Conservation (phyloP, 2,888 invertebrate species). For the Cancer borealis region DNA sequence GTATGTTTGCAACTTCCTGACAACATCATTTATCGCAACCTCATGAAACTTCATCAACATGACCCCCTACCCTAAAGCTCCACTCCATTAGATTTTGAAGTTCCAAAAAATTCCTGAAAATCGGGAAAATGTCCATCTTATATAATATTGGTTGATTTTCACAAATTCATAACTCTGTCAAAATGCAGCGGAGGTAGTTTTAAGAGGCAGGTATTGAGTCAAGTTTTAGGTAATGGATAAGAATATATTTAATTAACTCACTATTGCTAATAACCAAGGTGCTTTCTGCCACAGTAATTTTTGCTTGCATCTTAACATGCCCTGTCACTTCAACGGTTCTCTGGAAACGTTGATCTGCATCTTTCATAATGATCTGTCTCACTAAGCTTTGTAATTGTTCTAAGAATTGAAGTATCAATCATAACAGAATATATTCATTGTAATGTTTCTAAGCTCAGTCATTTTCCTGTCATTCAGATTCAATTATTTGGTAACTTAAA, state of each 20-base stretch:
- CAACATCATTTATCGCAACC: no score
- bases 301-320: constrained; percentile 11
- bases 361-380: not conserved
- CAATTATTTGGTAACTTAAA: not conserved
- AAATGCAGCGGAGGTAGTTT: not conserved
- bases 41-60: no score
- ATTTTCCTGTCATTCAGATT: not conserved
- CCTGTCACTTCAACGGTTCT: not conserved
- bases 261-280: constrained; percentile 18
- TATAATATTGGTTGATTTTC: no score
- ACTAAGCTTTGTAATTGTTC: not conserved
- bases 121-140: no score
- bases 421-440: not conserved
- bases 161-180: no score
- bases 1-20: no score
- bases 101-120: no score
- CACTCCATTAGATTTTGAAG: no score
- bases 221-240: not conserved
- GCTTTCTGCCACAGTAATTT: constrained; percentile 4
- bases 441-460: not conserved
- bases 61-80: no score
- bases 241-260: not conserved
- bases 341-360: constrained; percentile 6
- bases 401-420: not conserved
- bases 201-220: not conserved